Evolutionary conservation across 2,113 vertebrate species (phyloP), one percentile per base, ranked within the genome.

Genomic region (Varanus komodoensis): DNA sequence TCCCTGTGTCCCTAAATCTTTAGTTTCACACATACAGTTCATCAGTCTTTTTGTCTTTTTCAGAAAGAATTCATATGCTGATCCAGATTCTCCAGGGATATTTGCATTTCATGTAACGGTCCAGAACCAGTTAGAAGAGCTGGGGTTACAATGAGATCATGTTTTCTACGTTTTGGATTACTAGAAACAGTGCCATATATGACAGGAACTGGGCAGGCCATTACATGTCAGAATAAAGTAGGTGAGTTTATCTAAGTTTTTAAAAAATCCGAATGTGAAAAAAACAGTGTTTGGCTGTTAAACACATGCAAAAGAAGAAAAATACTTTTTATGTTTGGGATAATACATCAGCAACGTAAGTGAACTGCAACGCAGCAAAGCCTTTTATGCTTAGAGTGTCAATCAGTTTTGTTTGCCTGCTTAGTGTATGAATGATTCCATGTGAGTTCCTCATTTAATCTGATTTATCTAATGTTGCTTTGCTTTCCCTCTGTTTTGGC

Each of bases 151-250:
- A 54, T 17, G 52, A 87, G 89, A 92, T 50, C 88, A 1, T 15
- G 50, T 89, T 92, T 95, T 94, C 93, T 93, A 93, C 91, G 91
- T 94, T 95, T 96, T 94, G 91, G 75, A 84, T 92, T 93, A 92
- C 50, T 94, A 94, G 91, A 94, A 25, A 64, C 9, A 34, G 34
- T 92, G 82, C 57, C 87, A 88, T 92, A 84, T 87, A 88, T 91
- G 88, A 93, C 92, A 88, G 89, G 92, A 93, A 91, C 91, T 95
- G 94, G 95, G 84, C 93, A 83, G 84, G 90, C 54, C 1, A 12
- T 91, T 93, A 92, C 50, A 92, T 88, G 92, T 91, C 81, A 89
- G 93, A 89, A 93, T 93, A 94, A 92, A 78, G 83, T 54, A 87
- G 71, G 75, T 89, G 83, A 89, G 82, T 67, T 94, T 93, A 86